A percentile compares a stretch with the other conserved stretches of the same genome.
Conservation (phyloP, 2,888 invertebrate species). For the Epistrophe eligans region DNA sequence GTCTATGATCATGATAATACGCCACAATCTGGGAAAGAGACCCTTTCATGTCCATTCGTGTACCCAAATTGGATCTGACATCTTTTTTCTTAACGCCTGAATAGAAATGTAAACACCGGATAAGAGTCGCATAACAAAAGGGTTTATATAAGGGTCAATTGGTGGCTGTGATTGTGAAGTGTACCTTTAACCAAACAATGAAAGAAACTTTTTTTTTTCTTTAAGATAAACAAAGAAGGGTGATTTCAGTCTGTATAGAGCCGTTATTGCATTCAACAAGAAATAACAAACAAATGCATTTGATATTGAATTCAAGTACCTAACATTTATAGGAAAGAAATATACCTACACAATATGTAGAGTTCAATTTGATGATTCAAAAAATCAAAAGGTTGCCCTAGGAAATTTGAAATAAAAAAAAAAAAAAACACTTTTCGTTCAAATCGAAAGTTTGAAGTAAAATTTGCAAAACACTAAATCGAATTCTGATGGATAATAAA, state of each 20-base stretch:
- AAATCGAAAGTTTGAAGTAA: slow-evolving; percentile 57
- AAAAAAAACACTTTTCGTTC: slow-evolving; percentile 23
- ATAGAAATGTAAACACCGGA: slow-evolving; percentile 81
- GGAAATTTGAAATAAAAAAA: slow-evolving; percentile 3
- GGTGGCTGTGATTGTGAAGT: slow-evolving; percentile 45
- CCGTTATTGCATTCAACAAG: slow-evolving; percentile 2
- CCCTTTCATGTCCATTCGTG: slow-evolving; percentile 57
- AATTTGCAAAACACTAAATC: slow-evolving; percentile 69
- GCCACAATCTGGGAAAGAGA: slow-evolving; percentile 48
- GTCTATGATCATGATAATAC: slow-evolving; percentile 65
- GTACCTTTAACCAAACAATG: slow-evolving; percentile 28
- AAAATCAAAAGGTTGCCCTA: not conserved
- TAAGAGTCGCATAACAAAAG: slow-evolving; percentile 70
- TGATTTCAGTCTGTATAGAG: not conserved
- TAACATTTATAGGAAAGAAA: not conserved
- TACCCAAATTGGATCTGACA: slow-evolving; percentile 64
- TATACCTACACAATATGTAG: too few species aligned
- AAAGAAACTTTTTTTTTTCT: slow-evolving; percentile 28
- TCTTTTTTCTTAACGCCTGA: slow-evolving; percentile 76
- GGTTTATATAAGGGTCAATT: slow-evolving; percentile 74
- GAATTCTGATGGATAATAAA: slow-evolving; percentile 60
- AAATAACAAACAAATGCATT: slow-evolving; percentile 40
- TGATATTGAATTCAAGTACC: slow-evolving; percentile 6
- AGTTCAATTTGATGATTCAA: too few species aligned
- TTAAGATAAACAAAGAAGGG: slow-evolving; percentile 12